Evolutionary conservation across 2,113 vertebrate species (phyloP).

Genomic region (Xenus cinereus): DNA sequence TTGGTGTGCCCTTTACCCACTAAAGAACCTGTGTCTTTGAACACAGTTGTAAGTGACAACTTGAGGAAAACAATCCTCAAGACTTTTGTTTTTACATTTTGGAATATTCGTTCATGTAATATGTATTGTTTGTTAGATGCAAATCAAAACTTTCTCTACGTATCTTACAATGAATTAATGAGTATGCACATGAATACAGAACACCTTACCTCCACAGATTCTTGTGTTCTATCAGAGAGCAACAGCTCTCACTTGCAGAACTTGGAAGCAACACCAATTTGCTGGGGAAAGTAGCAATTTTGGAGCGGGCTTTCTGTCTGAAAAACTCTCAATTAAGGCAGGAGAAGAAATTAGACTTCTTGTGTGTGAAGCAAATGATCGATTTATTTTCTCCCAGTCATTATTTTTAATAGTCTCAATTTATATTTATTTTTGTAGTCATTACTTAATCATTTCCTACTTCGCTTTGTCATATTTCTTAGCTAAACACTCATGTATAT

Average conservation of each 20-base stretch:
- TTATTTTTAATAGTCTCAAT: not conserved
- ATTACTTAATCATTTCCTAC: not conserved
- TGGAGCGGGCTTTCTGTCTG: not conserved
- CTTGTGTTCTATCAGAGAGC: not conserved
- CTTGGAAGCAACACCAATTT: not conserved
- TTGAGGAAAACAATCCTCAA: not conserved
- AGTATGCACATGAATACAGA: not conserved
- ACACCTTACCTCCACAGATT: not conserved
- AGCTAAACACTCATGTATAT: not conserved
- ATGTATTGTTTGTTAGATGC: not conserved
- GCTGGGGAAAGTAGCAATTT: not conserved
- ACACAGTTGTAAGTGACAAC: not conserved
- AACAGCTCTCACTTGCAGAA: not conserved
- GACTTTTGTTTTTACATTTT: not conserved
- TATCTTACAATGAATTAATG: not conserved
- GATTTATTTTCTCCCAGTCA: not conserved
- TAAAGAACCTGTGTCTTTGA: not conserved
- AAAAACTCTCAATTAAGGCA: not conserved
- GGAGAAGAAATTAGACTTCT: not conserved
- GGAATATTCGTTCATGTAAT: not conserved
- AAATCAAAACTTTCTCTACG: not conserved
- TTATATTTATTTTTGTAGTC: not conserved
- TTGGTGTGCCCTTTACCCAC: not conserved
- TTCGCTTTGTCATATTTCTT: not conserved
- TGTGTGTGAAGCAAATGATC: not conserved